Conservation (phyloP, 2,888 invertebrate species). For the Spodoptera littoralis region DNA sequence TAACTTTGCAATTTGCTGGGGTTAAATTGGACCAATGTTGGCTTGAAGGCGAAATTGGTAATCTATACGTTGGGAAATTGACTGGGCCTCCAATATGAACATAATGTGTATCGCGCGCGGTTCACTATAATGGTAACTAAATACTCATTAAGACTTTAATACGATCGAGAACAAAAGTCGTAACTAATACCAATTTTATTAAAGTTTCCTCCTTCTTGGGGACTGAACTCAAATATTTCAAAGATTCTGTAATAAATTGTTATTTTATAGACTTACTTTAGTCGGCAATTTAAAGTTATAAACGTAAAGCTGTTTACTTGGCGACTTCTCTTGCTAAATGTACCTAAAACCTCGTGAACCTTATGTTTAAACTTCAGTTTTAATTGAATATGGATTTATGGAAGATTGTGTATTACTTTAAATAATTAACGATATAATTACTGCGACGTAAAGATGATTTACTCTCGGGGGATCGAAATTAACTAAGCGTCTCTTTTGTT, state of each 20-base stretch:
- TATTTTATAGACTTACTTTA: no score
- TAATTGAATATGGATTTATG: constrained; percentile 13
- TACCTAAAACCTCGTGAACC: constrained; percentile 6
- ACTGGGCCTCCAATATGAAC: constrained; percentile 19
- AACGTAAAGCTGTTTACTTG: no score
- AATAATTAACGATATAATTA: constrained; percentile 3
- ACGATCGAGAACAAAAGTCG: constrained; percentile 4
- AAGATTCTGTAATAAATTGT: no score
- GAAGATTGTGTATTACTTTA: constrained; percentile 1
- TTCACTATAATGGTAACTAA: constrained; percentile 25
- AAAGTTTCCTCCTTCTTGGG: background rate
- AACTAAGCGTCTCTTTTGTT: constrained; percentile 2
- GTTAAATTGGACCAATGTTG: constrained; percentile 16
- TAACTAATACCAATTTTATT: background rate
- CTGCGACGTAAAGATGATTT: background rate
- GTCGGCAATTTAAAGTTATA: no score
- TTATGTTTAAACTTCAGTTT: constrained; percentile 2
- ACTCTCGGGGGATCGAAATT: background rate
- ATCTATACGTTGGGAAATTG: constrained; percentile 19
- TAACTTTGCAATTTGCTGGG: constrained; percentile 9
- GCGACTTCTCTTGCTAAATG: no score
- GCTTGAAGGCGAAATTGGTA: constrained; percentile 16
- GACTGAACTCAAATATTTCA: no score
- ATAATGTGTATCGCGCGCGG: constrained; percentile 10
- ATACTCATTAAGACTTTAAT: constrained; percentile 31